Base-by-base conservation (phyloP, 2,888 invertebrate genomes). In the Eristalinus sepulchralis region DNA sequence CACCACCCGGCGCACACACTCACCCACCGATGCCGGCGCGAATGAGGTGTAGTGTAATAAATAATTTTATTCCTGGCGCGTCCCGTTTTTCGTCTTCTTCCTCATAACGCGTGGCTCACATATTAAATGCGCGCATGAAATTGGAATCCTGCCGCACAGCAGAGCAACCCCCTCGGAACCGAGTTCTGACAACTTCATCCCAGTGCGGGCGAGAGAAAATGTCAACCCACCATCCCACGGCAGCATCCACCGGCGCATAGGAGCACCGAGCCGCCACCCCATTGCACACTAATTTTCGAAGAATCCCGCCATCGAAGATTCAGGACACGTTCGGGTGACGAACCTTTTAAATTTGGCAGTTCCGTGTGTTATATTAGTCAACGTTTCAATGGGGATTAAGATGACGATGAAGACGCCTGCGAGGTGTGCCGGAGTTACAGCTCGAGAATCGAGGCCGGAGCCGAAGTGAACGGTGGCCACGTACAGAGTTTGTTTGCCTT, bases 311-410 rank as follows among this genome's bases (percentile, higher is more conserved):
- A 83, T 86, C 33, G 53, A 39, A 2, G 13, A 86, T 86, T 83
- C 86, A 17, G 57, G 57, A 59, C 86, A 86, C 86, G 86, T 86
- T 86, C 78, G 75, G 79, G 86, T 86, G 86, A 86, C 86, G 86
- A 86, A 86, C 86, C 83, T 86, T 86, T 86, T 86, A 86, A 86
- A 86, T 86, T 86, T 86, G 86, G 86, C 86, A 79, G 86, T 86
- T 86, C 86, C 86, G 86, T 86, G 83, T 86, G 86, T 86, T 86
- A 86, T 83, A 86, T 86, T 86, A 79, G 86, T 83, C 83, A 78
- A 78, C 86, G 67, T 83, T 86, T 83, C 86, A 86, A 83, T 83
- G n/a, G 86, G 86, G 67, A 86, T 86, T 86, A 85, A 82, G 85
- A 85, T 70, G 85, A 73, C 31, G 27, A 53, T n/a, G 71, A 64